Percentiles rank a stretch among this genome's conserved stretches.
These are phyloP conservation scores for Drosophila birchii DNA, from an alignment of 2,888 invertebrate species.

Conservation along the genomic window DNA sequence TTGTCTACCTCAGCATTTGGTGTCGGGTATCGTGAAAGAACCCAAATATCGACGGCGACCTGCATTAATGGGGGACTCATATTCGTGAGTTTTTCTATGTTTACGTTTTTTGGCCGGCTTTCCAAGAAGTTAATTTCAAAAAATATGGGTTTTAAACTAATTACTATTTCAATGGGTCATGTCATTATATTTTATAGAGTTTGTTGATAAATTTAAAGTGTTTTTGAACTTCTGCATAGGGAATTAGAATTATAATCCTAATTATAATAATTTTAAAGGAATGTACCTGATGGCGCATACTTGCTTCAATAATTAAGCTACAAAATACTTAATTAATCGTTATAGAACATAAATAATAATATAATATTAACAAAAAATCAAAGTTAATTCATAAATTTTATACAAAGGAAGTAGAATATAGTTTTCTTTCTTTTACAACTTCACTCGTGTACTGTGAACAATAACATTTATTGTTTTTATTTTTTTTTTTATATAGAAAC, in stretches of 20 bases:
- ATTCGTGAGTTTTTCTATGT: conserved; percentile 15
- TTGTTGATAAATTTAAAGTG: not conserved
- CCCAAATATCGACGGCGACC: conserved; percentile 35
- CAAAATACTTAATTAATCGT: not conserved
- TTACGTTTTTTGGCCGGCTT: not conserved
- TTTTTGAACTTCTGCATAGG: not conserved
- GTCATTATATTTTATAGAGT: not conserved
- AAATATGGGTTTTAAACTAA: not conserved
- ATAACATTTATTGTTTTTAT: not conserved
- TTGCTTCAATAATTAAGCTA: not conserved
- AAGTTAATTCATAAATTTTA: not conserved
- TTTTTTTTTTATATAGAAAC: not conserved
- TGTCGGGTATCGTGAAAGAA: conserved; percentile 48
- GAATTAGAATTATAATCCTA: not conserved
- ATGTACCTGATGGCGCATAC: not conserved
- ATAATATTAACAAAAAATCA: not conserved
- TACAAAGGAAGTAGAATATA: not conserved
- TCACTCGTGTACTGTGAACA: not conserved
- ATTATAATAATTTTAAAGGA: not conserved
- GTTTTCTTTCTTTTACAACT: not conserved
- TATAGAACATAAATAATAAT: not conserved
- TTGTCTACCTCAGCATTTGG: conserved; percentile 62
- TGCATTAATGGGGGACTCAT: conserved; percentile 34
- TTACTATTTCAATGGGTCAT: not conserved
- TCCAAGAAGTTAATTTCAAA: not conserved